phyloP scores from a whole-genome alignment of 2,797 vertebrate species.

The Epinephelus malabaricus region DNA sequence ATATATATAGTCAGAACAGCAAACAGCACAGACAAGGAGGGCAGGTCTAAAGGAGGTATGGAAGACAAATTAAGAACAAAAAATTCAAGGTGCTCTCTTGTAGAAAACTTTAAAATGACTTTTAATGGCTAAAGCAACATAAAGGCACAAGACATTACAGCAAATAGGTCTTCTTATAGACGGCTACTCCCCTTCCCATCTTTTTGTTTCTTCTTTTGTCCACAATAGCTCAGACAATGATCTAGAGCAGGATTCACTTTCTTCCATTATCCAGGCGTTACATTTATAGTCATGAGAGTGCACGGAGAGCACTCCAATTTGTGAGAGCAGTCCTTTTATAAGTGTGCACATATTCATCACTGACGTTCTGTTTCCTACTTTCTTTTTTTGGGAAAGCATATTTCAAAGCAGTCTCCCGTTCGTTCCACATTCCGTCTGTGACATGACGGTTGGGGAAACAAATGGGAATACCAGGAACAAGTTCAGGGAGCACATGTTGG shows the following conservation, averaged over 20 bases:
- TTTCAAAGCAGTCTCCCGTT: conserved; percentile 23
- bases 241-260: not conserved
- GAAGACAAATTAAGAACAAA: not conserved
- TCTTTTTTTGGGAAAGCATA: conserved; percentile 9
- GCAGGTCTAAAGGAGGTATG: not conserved
- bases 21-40: not conserved
- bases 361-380: not conserved
- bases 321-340: conserved; percentile 15
- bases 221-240: conserved; percentile 1
- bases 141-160: not conserved
- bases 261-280: not conserved
- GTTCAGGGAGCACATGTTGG: conserved; percentile 37
- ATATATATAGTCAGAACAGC: not conserved
- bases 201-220: not conserved
- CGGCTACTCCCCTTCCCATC: not conserved
- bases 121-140: not conserved
- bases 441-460: conserved; percentile 26
- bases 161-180: not conserved
- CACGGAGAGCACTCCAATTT: conserved; percentile 6
- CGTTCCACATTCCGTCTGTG: conserved; percentile 25
- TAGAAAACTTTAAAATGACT: not conserved
- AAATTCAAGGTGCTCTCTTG: not conserved
- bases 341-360: conserved; percentile 8
- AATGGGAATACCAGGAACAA: conserved; percentile 50
- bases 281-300: conserved; percentile 18